These are phyloP conservation scores for Setophaga coronata DNA, from an alignment of 2,113 vertebrate species.

Conservation along the genomic window DNA sequence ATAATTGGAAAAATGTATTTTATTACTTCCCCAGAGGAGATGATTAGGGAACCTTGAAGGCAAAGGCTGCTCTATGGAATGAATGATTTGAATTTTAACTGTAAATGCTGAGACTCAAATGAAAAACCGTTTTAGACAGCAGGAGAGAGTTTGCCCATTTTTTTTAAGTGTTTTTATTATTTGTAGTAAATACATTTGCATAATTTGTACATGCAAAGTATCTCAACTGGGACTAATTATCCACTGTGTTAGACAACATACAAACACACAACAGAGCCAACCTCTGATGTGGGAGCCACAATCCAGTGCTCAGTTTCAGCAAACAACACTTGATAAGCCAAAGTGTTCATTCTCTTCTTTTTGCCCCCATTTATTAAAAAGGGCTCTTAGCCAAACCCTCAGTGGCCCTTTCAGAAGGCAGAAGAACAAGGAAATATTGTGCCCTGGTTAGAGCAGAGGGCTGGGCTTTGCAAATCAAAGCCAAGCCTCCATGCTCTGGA, in stretches of 20 bases:
- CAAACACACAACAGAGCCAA: neutral
- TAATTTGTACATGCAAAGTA: neutral
- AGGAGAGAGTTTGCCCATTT: neutral
- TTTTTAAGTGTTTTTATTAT: neutral
- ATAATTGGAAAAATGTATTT: neutral
- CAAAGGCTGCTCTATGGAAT: neutral
- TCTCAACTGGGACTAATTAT: constrained; percentile 1
- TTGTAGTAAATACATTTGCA: neutral
- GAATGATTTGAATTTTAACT: neutral
- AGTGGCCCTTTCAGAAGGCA: constrained; percentile 30
- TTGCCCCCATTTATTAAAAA: neutral
- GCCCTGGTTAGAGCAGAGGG: neutral
- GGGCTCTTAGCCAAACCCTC: constrained; percentile 29
- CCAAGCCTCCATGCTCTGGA: neutral
- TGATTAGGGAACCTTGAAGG: neutral
- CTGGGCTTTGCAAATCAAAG: neutral
- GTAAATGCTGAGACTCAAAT: neutral
- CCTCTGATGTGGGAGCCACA: constrained; percentile 18
- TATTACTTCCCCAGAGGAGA: neutral
- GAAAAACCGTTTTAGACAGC: neutral
- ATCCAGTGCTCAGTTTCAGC: neutral
- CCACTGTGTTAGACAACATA: constrained; percentile 2
- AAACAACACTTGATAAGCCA: constrained; percentile 25
- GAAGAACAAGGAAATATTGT: constrained; percentile 41
- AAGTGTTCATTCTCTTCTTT: constrained; percentile 5